These are phyloP conservation scores for Meiosimyza decipiens DNA, from an alignment of 2,888 invertebrate genomes.

Conservation along the genomic window DNA sequence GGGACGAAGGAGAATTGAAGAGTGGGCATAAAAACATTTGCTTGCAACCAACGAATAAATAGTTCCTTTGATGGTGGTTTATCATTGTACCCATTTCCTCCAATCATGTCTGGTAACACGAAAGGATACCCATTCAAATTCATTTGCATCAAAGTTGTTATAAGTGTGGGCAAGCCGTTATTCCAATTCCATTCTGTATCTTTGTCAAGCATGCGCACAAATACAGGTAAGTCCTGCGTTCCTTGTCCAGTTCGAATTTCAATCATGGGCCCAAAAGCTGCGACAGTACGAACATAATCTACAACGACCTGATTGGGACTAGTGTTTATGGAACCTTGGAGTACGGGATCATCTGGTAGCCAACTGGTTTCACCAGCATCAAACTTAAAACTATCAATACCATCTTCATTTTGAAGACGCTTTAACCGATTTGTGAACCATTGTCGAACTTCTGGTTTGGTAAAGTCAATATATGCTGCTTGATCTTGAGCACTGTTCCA, in stretches of 20 bases:
- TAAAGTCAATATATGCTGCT: conserved; percentile 75
- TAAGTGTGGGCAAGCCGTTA: conserved; percentile 76
- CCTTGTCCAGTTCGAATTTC: conserved; percentile 76
- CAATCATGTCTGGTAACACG: conserved; percentile 82
- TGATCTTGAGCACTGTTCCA: conserved; percentile 66
- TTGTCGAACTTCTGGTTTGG: conserved; percentile 71
- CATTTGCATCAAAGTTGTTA: conserved; percentile 70
- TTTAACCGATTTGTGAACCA: conserved; percentile 70
- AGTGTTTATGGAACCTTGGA: conserved; percentile 69
- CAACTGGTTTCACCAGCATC: conserved; percentile 80
- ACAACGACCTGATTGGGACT: conserved; percentile 66
- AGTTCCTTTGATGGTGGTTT: conserved; percentile 71
- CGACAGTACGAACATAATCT: conserved; percentile 69
- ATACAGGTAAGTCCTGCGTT: conserved; percentile 75
- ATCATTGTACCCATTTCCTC: conserved; percentile 72
- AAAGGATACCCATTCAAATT: conserved; percentile 70
- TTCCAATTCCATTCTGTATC: conserved; percentile 74
- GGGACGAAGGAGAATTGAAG: conserved; percentile 83
- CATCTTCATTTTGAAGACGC: conserved; percentile 71
- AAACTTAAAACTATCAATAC: conserved; percentile 81
- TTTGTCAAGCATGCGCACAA: conserved; percentile 81
- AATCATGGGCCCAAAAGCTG: conserved; percentile 71
- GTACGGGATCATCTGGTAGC: conserved; percentile 71
- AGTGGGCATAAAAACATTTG: conserved; percentile 71
- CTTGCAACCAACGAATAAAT: conserved; percentile 76